Evolutionary conservation across 2,797 vertebrate species (phyloP).

Genomic region (Gallirallus australis): DNA sequence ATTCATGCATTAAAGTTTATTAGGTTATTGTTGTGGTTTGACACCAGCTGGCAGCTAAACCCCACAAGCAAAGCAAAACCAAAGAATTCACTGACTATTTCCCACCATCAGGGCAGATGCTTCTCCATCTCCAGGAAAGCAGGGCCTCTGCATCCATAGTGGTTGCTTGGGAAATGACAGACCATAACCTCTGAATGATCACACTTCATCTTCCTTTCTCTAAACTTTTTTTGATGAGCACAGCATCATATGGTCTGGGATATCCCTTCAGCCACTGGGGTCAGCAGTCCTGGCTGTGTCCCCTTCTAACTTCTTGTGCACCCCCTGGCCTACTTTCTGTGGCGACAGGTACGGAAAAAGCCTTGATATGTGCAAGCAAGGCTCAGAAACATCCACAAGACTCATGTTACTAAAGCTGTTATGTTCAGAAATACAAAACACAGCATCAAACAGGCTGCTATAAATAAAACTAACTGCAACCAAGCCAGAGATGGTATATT

Average conservation of each 20-base stretch:
- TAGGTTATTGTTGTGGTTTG: neutral
- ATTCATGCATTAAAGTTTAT: neutral
- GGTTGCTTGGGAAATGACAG: neutral
- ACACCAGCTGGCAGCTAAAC: neutral
- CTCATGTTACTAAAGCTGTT: neutral
- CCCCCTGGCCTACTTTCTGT: neutral
- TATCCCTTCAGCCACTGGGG: neutral
- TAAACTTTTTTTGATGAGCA: neutral
- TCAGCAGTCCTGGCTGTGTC: neutral
- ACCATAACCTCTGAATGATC: neutral
- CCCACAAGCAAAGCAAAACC: neutral
- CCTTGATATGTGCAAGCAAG: neutral
- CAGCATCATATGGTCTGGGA: neutral
- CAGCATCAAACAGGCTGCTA: neutral
- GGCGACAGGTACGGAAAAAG: neutral
- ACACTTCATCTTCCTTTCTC: neutral
- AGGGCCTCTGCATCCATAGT: accelerated
- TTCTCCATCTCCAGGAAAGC: neutral
- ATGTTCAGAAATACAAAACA: neutral
- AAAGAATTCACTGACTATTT: neutral
- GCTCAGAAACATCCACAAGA: neutral
- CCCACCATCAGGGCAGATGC: neutral
- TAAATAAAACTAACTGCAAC: neutral
- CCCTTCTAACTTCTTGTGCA: neutral
- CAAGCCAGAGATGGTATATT: neutral